Conservation (phyloP, 1,140 invertebrate genomes). For the Drosophila repletoides region DNA sequence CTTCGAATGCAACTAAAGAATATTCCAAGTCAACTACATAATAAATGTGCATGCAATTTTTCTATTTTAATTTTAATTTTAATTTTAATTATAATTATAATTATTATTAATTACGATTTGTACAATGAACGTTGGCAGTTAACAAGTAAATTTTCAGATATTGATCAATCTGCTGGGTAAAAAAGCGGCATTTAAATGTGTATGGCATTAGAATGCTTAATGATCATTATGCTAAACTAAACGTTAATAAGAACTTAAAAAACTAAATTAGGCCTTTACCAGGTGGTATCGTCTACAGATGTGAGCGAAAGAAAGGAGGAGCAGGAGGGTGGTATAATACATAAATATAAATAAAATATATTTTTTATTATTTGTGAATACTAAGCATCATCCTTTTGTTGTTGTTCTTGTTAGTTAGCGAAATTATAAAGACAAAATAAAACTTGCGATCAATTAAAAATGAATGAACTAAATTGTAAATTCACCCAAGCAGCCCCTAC, state of each 20-base stretch:
- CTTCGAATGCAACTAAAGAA: conserved; percentile 35
- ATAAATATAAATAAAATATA: conserved; percentile 1
- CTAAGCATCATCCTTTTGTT: conserved; percentile 11
- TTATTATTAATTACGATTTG: conserved; percentile 22
- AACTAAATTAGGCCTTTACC: conserved; percentile 47
- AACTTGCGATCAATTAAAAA: conserved; percentile 15
- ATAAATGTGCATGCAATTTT: conserved; percentile 35
- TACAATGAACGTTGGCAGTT: conserved; percentile 60
- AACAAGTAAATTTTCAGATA: conserved; percentile 18
- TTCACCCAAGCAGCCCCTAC: conserved; percentile 37
- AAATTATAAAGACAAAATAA: conserved; percentile 35
- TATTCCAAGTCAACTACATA: conserved; percentile 37
- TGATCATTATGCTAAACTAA: conserved; percentile 18
- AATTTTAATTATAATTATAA: conserved; percentile 31
- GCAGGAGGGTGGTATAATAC: background rate
- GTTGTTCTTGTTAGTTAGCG: conserved; percentile 48
- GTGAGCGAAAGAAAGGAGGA: conserved; percentile 21
- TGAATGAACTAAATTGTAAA: conserved; percentile 29
- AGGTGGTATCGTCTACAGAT: conserved; percentile 27
- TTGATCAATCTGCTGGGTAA: conserved; percentile 9
- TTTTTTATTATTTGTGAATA: background rate
- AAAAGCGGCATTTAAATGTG: conserved; percentile 23
- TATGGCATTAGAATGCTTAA: conserved; percentile 27
- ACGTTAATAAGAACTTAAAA: conserved; percentile 19
- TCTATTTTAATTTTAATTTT: conserved; percentile 24